Conservation (phyloP, 2,888 invertebrate genomes). For the Hemistola chrysoprasaria region DNA sequence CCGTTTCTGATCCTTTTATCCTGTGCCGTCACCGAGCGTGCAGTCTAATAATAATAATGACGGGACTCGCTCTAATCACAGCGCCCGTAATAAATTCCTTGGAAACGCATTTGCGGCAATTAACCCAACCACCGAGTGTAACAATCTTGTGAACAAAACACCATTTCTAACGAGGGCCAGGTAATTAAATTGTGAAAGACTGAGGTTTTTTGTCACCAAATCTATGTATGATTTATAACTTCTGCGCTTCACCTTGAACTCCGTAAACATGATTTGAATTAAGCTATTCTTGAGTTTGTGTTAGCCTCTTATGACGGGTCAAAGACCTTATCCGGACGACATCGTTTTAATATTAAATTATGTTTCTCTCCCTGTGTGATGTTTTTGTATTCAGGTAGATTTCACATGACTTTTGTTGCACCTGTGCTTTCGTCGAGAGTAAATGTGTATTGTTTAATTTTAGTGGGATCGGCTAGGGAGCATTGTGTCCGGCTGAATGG, state of each 20-base stretch:
- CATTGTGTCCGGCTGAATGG: constrained; percentile 55
- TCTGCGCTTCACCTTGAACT: constrained; percentile 63
- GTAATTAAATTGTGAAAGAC: constrained; percentile 18
- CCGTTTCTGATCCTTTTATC: constrained; percentile 72
- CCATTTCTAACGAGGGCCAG: constrained; percentile 31
- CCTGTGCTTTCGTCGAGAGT: constrained; percentile 43
- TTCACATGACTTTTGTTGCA: constrained; percentile 20
- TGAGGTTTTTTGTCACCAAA: constrained; percentile 39
- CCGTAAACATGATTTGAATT: constrained; percentile 50
- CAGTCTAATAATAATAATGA: constrained; percentile 62
- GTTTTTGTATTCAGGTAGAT: constrained; percentile 4
- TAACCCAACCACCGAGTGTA: constrained; percentile 28
- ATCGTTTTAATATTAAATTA: constrained; percentile 18
- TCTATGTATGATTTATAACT: constrained; percentile 25
- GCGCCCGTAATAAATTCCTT: constrained; percentile 23
- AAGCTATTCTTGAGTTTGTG: constrained; percentile 45
- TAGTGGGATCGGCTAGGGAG: constrained; percentile 55
- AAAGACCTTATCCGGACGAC: constrained; percentile 39
- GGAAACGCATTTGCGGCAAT: constrained; percentile 25
- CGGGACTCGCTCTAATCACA: constrained; percentile 37
- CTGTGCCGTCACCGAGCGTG: constrained; percentile 49
- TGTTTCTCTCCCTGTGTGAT: constrained; percentile 16
- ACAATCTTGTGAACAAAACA: constrained; percentile 40
- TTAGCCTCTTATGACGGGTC: constrained; percentile 42
- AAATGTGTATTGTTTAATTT: constrained; percentile 51